Conservation (phyloP, 2,888 invertebrate species). For the Ochropleura plecta region DNA sequence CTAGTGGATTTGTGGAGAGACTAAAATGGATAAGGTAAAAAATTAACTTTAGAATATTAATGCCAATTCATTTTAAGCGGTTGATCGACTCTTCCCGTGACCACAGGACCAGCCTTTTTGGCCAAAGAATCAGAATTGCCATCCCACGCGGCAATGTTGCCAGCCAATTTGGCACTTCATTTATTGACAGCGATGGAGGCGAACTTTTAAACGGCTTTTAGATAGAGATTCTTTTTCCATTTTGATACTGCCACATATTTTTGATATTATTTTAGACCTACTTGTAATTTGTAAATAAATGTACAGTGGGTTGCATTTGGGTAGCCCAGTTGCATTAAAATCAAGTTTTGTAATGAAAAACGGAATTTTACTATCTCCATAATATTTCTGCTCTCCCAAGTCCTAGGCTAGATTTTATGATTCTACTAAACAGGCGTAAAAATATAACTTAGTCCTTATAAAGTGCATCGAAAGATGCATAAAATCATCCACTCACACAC, state of each 20-base stretch:
- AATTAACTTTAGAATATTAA: too few relatives aligned
- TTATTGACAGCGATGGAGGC: background rate
- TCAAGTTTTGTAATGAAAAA: background rate
- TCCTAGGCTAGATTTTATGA: background rate
- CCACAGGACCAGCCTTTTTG: too few relatives aligned
- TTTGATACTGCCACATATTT: background rate
- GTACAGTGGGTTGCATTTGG: too few relatives aligned
- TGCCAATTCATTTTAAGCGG: too few relatives aligned
- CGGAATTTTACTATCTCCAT: background rate
- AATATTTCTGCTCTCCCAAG: background rate
- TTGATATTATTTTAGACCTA: background rate
- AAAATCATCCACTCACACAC: background rate
- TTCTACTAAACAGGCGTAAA: background rate
- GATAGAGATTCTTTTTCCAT: background rate
- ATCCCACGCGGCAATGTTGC: background rate
- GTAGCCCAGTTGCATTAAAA: too few relatives aligned
- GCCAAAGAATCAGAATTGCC: background rate
- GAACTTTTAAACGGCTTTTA: background rate
- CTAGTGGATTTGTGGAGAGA: too few relatives aligned
- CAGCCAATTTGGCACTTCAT: background rate
- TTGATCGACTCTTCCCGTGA: too few relatives aligned
- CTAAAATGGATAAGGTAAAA: too few relatives aligned
- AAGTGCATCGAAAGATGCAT: background rate
- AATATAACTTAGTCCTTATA: background rate
- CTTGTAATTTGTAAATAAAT: background rate